Evolutionary conservation across 2,113 vertebrate genomes (phyloP), one percentile per base, ranked within the genome.

Genomic region (Gopherus evgoodei): DNA sequence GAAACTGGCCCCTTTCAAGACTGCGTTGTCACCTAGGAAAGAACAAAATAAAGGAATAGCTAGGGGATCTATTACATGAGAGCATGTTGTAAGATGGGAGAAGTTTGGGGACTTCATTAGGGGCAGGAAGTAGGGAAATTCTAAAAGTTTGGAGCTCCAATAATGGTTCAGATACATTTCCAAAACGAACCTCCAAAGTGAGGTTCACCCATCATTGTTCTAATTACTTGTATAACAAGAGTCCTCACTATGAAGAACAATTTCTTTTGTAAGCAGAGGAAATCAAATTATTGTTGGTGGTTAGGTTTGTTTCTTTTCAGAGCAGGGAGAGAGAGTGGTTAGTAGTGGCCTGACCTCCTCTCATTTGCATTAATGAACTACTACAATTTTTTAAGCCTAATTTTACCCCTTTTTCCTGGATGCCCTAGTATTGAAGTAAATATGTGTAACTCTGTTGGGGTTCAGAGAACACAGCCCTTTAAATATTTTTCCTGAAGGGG

Each of bases 1-100:
- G 83, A 27, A 52, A 95, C n/a, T 56, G 87, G 19, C 1, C 11
- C 12, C 81, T 93, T 38, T 88, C 16, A 80, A 3, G 13, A 4
- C 4, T 3, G 3, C 7, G 75, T 6, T 27, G 4, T 69, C 65
- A n/a, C 17, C 35, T 1, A 1, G 8, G 54, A 79, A 88, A 92
- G 19, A 12, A 72, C 80, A 80, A 90, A 88, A n/a, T 16, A 91
- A 56, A 21, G 72, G 13, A 86, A 92, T 19, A 42, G 25, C 47
- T 89, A 93, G 72, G 25, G 11, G 91, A 35, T 8, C 87, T 94
- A 94, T 53, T 24, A 69, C 65, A 35, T 69, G 65, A 83, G 93
- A 92, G 38, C 78, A 87, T 56, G 87, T 31, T 2, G 47, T 0
- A 0, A 80, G n/a, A 2, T 52, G 42, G 95, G 86, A 76, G 75